A percentile compares a stretch with the other conserved stretches of the same genome.
Evolutionary conservation across 1,140 invertebrate genomes (phyloP).

Genomic region (Habropoda laboriosa): DNA sequence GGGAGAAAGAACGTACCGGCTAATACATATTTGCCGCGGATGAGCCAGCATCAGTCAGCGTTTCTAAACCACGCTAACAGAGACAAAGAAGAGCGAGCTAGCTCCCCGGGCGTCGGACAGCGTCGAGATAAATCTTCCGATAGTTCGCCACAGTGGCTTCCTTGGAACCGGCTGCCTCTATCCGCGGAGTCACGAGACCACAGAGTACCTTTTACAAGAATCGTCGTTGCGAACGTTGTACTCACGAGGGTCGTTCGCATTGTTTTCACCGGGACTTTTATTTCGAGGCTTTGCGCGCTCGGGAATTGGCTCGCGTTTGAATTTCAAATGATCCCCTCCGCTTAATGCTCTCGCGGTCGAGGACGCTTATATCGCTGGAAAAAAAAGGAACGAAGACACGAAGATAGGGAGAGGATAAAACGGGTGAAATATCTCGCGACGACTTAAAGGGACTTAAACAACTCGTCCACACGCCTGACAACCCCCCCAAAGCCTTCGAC

Average conservation of each 20-base stretch:
- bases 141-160: background rate
- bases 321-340: slow-evolving; percentile 11
- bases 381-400: background rate
- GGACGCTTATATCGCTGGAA: background rate
- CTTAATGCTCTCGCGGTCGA: background rate
- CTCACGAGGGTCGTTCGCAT: background rate
- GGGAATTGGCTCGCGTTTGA: slow-evolving; percentile 20
- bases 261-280: background rate
- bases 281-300: background rate
- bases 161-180: background rate
- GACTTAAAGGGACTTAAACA: slow-evolving; percentile 8
- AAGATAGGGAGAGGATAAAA: background rate
- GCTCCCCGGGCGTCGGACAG: background rate
- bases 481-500: background rate
- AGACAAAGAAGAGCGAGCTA: background rate
- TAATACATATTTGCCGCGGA: background rate
- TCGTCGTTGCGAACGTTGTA: background rate
- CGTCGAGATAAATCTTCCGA: background rate
- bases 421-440: background rate
- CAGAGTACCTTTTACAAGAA: background rate
- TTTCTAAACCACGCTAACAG: background rate
- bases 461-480: background rate
- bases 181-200: too few relatives aligned
- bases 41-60: background rate
- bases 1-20: background rate